phyloP scores from a whole-genome alignment of 2,797 vertebrate genomes.

The Hoplostethus atlanticus region DNA sequence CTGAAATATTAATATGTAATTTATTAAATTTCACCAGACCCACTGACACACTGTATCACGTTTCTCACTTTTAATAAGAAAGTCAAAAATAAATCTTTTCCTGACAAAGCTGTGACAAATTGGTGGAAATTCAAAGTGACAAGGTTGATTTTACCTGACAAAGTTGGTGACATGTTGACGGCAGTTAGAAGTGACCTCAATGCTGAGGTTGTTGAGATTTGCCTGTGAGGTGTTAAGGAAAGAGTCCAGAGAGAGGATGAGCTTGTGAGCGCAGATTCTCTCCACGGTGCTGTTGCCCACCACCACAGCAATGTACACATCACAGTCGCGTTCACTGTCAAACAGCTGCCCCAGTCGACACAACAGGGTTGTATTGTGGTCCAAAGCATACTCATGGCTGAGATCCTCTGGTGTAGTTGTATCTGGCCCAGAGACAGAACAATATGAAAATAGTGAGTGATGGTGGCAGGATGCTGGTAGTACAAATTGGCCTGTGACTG shows the following conservation, averaged over 20 bases:
- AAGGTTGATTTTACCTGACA: conserved; percentile 63
- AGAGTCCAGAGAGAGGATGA: conserved; percentile 69
- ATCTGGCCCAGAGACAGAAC: neutral
- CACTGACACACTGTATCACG: too few relatives aligned
- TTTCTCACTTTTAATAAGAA: too few relatives aligned
- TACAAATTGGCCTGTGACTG: too few relatives aligned
- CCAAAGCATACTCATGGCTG: conserved; percentile 4
- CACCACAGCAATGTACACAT: conserved; percentile 68
- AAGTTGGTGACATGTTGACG: conserved; percentile 53
- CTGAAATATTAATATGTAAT: too few relatives aligned
- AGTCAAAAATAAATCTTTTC: too few relatives aligned
- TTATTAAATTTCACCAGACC: too few relatives aligned
- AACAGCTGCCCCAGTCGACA: conserved; percentile 51
- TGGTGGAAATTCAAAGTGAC: too few relatives aligned
- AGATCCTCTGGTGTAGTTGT: neutral
- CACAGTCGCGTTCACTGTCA: conserved; percentile 70
- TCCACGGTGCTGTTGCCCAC: conserved; percentile 23
- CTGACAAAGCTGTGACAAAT: too few relatives aligned
- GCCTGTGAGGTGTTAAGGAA: conserved; percentile 40
- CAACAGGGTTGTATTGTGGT: conserved; percentile 17
- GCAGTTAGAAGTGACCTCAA: conserved; percentile 60
- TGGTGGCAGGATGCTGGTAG: neutral
- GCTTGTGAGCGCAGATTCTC: conserved; percentile 66
- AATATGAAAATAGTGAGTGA: neutral
- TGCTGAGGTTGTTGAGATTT: conserved; percentile 38